phyloP scores from a whole-genome alignment of 2,797 vertebrate species.

The Cirrhinus mrigala region DNA sequence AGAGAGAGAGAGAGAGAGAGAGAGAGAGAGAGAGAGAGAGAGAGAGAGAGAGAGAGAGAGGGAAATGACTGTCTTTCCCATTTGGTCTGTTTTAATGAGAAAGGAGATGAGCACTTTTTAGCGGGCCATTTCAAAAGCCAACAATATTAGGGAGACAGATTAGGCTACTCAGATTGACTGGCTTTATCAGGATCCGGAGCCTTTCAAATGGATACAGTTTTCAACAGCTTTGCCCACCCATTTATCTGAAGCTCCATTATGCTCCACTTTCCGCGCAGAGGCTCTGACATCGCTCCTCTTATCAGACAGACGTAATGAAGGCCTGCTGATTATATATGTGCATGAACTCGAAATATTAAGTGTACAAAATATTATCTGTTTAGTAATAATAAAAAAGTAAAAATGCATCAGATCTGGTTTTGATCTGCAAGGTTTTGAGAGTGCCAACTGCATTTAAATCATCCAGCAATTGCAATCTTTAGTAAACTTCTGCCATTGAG shows the following conservation, averaged over 20 bases:
- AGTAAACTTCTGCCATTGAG: neutral
- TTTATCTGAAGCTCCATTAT: constrained; percentile 49
- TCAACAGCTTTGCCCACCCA: constrained; percentile 48
- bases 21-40: constrained; percentile 25
- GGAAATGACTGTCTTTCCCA: constrained; percentile 40
- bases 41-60: constrained; percentile 23
- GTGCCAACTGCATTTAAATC: neutral
- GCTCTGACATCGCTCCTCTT: constrained; percentile 21
- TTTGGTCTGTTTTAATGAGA: constrained; percentile 63
- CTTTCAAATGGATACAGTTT: constrained; percentile 60
- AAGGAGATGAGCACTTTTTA: constrained; percentile 56
- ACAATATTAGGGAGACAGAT: constrained; percentile 59
- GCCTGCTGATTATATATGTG: constrained; percentile 29
- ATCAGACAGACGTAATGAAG: constrained; percentile 29
- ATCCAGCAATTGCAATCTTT: neutral
- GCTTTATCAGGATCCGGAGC: constrained; percentile 56
- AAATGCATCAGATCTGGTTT: neutral
- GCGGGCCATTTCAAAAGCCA: constrained; percentile 53
- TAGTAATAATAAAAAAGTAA: neutral
- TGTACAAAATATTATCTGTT: constrained; percentile 7
- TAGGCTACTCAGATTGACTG: constrained; percentile 54
- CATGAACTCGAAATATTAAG: constrained; percentile 4
- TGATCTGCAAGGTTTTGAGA: neutral
- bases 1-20: constrained; percentile 23
- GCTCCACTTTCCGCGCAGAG: neutral